Conservation (phyloP, 2,113 vertebrate species). For the Pseudonaja textilis region DNA sequence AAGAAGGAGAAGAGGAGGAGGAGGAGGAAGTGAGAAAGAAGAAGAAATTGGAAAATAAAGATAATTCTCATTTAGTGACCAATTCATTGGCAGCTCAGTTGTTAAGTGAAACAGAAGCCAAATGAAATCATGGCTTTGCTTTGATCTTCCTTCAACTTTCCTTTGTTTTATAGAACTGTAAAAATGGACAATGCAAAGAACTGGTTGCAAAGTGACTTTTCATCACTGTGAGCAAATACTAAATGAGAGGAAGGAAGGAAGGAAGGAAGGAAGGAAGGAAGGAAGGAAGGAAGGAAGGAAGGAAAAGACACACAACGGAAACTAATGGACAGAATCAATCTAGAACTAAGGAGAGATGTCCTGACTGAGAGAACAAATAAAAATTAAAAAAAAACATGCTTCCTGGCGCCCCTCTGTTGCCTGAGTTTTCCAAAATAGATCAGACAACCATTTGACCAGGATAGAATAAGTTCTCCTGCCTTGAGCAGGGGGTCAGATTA, state of each 20-base stretch:
- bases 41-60: neutral
- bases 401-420: neutral
- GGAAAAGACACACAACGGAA: neutral
- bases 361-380: neutral
- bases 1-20: too few relatives aligned
- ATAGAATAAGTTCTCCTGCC: neutral
- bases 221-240: too few relatives aligned
- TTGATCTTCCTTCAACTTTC: neutral
- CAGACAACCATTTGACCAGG: neutral
- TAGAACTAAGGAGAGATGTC: neutral
- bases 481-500: neutral
- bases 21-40: neutral
- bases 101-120: neutral
- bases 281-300: neutral
- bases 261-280: too few relatives aligned
- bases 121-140: neutral
- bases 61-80: neutral
- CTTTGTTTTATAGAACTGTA: neutral
- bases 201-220: too few relatives aligned
- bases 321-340: neutral
- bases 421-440: neutral
- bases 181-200: too few relatives aligned
- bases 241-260: neutral
- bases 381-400: neutral
- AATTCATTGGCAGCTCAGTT: neutral